Evolutionary conservation across 2,888 invertebrate genomes (phyloP).

Genomic region (Mantis religiosa): DNA sequence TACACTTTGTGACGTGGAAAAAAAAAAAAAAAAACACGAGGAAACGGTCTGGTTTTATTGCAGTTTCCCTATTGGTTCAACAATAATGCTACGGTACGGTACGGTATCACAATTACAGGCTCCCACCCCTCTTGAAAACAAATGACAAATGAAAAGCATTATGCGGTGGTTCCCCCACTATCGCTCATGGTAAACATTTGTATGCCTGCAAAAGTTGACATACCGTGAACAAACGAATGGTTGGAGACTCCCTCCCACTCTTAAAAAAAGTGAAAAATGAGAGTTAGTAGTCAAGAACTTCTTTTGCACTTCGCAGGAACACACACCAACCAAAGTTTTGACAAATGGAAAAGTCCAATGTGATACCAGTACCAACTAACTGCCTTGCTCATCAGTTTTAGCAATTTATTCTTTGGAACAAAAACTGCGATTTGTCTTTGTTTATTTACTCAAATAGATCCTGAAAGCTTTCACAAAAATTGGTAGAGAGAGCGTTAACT

Average conservation of each 20-base stretch:
- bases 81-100: not conserved
- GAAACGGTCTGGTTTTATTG: not conserved
- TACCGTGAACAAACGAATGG: constrained; percentile 13
- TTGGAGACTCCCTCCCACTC: not conserved
- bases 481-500: too few relatives aligned
- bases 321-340: not conserved
- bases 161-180: not conserved
- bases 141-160: constrained; percentile 11
- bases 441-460: not conserved
- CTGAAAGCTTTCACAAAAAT: too few relatives aligned
- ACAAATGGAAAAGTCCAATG: not conserved
- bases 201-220: constrained; percentile 1
- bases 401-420: not conserved
- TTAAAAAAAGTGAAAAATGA: not conserved
- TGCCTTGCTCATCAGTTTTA: not conserved
- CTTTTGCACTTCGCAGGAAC: not conserved
- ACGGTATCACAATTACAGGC: not conserved
- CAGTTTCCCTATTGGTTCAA: not conserved
- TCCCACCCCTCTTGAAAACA: not conserved
- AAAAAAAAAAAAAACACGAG: too few relatives aligned
- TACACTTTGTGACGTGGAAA: not conserved
- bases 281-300: not conserved
- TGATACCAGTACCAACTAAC: not conserved
- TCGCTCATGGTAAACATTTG: not conserved
- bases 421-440: not conserved